Evolutionary conservation across 2,888 invertebrate genomes (phyloP), one percentile per base, ranked within the genome.

Genomic region (Chaitophorus viminalis): DNA sequence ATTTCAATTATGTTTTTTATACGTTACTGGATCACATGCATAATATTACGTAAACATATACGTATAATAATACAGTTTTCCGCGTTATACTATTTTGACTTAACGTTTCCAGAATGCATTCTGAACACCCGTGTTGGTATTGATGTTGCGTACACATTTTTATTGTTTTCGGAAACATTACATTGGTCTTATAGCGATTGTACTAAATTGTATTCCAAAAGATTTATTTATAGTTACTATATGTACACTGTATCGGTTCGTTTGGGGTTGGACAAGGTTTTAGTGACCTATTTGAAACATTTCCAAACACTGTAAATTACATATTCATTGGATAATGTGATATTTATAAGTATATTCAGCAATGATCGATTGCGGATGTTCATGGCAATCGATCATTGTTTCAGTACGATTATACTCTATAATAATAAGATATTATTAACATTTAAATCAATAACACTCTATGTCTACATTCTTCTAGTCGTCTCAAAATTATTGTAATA

Each of bases 131-230:
- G 36, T 21, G 5, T 17, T 11, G 18, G n/a, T 36, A 21, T 72
- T 1, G 11, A 39, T 54, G 74, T 60, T 31, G 75, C 75, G 60
- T 65, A 31, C 60, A 39, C 39, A 75, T 75, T 83, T 60, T 60
- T 83, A 83, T 75, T 74, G 82, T 82, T 82, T 82, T 72, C 54
- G 75, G 75, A 83, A 83, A 83, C 83, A 75, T 83, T 83, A 60
- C 21, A 72, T 18, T 65, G 25, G 29, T 83, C 60, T 83, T 33
- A 75, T 39, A 31, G 60, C 75, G 39, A 39, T 75, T 39, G 65
- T 14, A 65, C 31, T 82, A 72, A 82, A 72, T 75, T 60, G 39
- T 83, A 60, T 75, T 14, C 60, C 54, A n/a, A 65, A 75, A n/a
- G 83, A 83, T 75, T 83, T 83, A 75, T 83, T 75, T 39, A 9